A percentile compares a stretch with the other conserved stretches of the same genome.
Evolutionary conservation across 2,888 invertebrate genomes (phyloP).

Genomic region (Boloria euphrosyne): DNA sequence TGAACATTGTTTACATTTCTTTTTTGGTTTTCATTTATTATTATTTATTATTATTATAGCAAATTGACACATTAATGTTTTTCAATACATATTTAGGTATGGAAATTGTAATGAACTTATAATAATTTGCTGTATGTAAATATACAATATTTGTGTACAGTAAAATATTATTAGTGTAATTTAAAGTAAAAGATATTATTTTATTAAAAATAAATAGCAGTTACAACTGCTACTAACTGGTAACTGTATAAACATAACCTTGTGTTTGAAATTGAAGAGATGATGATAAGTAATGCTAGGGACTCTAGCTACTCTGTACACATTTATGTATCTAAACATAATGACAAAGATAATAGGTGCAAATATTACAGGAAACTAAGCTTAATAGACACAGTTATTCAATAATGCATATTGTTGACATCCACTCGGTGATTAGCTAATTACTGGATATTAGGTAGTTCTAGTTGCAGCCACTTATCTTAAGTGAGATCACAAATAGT

Average conservation of each 20-base stretch:
- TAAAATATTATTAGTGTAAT: too few species aligned
- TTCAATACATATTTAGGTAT: too few species aligned
- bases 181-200: too few species aligned
- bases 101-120: too few species aligned
- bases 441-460: slow-evolving; percentile 3
- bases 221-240: too few species aligned
- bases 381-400: slow-evolving; percentile 7
- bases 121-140: too few species aligned
- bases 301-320: slow-evolving; percentile 14
- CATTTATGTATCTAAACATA: slow-evolving; percentile 3
- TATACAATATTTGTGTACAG: too few species aligned
- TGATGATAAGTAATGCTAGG: slow-evolving; percentile 6
- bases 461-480: slow-evolving; percentile 5
- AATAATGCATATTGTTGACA: slow-evolving; percentile 1
- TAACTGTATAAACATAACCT: not conserved
- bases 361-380: slow-evolving; percentile 25
- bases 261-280: slow-evolving; percentile 15
- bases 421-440: slow-evolving; percentile 7
- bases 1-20: not conserved
- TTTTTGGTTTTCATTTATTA: not conserved
- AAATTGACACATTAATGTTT: too few species aligned
- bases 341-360: slow-evolving; percentile 15
- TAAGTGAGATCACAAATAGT: not conserved
- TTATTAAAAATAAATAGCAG: too few species aligned
- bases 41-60: too few species aligned